These are phyloP conservation scores for Doris montereyensis DNA, from an alignment of 2,888 invertebrate species.

Conservation along the genomic window DNA sequence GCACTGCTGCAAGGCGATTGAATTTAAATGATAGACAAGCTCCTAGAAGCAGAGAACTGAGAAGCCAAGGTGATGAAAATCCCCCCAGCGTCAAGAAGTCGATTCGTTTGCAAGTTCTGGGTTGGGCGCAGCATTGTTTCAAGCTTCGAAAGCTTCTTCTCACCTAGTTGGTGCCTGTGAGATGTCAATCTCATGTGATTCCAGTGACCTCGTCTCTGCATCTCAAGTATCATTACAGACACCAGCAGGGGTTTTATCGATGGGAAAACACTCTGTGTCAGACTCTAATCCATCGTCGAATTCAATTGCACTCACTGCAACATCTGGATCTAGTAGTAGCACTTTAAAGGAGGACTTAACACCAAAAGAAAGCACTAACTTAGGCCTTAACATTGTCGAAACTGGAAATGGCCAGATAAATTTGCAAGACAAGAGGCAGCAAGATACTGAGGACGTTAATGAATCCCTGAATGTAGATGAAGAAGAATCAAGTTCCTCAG, in stretches of 20 bases:
- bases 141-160: background rate
- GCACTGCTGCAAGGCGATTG: too few species aligned
- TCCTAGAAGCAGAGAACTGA: too few species aligned
- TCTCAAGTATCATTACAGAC: background rate
- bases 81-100: too few species aligned
- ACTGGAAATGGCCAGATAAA: background rate
- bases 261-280: slow-evolving; percentile 26
- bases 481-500: background rate
- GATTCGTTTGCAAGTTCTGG: background rate
- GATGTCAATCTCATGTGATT: background rate
- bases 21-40: too few species aligned
- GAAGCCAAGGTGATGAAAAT: too few species aligned
- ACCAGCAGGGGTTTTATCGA: background rate
- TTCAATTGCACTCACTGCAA: slow-evolving; percentile 37
- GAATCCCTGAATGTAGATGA: too few species aligned
- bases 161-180: background rate
- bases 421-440: background rate
- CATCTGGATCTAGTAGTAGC: slow-evolving; percentile 47
- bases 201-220: background rate
- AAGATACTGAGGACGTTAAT: background rate
- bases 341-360: slow-evolving; percentile 40
- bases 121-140: background rate
- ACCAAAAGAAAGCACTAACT: background rate
- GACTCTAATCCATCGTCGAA: slow-evolving; percentile 44
- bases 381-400: slow-evolving; percentile 39